A percentile compares a stretch with the other conserved stretches of the same genome.
Conservation (phyloP, 2,797 vertebrate species). For the Echeneis naucrates region DNA sequence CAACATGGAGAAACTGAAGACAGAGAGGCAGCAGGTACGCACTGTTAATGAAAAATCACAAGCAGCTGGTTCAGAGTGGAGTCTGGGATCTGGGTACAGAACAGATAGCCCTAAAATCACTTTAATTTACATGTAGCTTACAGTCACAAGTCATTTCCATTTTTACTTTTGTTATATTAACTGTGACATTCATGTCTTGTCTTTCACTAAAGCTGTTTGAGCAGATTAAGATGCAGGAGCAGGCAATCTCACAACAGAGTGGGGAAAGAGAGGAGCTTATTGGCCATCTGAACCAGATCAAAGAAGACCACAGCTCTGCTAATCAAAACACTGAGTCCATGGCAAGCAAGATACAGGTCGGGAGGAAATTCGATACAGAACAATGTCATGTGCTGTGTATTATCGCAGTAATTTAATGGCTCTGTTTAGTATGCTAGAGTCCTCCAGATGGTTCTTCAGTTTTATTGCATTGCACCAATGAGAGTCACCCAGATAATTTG, state of each 20-base stretch:
- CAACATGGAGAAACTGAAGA: slow-evolving; percentile 67
- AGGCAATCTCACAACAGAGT: slow-evolving; percentile 64
- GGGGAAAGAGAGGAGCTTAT: slow-evolving; percentile 80
- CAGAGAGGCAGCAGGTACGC: slow-evolving; percentile 79
- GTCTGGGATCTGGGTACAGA: background rate
- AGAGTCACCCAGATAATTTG: background rate
- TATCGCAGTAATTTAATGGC: background rate
- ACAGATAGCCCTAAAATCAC: no score
- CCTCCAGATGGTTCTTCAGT: background rate
- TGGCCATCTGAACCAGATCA: slow-evolving; percentile 77
- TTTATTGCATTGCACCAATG: background rate
- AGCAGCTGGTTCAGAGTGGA: background rate
- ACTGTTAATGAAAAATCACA: background rate
- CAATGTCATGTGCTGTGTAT: background rate
- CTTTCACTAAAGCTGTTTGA: slow-evolving; percentile 66
- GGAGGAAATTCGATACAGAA: background rate
- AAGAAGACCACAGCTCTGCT: slow-evolving; percentile 80
- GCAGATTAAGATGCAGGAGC: slow-evolving; percentile 80
- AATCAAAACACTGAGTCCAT: slow-evolving; percentile 81
- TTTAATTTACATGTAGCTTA: no score
- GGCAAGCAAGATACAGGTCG: slow-evolving; percentile 83
- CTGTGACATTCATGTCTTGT: background rate
- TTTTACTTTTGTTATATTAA: background rate
- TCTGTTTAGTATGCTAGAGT: no score
- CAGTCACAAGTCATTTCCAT: background rate